Conservation (phyloP, 2,113 vertebrate genomes). For the Nyctibius bracteatus region DNA sequence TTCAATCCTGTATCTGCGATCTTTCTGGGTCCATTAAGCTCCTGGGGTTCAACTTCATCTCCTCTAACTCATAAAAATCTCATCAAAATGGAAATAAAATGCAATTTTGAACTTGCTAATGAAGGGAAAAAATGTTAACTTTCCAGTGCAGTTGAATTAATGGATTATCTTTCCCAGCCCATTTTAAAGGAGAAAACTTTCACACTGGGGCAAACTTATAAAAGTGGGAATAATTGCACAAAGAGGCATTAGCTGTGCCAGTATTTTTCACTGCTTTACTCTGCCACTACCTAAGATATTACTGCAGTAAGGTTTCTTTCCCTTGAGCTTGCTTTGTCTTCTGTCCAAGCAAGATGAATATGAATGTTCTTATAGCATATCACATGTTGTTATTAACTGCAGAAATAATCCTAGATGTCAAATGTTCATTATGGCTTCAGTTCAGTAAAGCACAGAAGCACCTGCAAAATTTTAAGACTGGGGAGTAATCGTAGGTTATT, state of each 20-base stretch:
- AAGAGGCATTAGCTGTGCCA: background rate
- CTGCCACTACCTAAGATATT: conserved; percentile 10
- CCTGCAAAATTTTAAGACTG: background rate
- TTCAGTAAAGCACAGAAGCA: background rate
- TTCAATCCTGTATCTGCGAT: conserved; percentile 75
- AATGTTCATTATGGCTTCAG: background rate
- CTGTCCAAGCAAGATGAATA: conserved; percentile 4
- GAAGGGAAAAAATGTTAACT: conserved; percentile 65
- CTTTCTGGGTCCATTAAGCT: conserved; percentile 75
- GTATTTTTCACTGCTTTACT: conserved; percentile 32
- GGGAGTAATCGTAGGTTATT: background rate
- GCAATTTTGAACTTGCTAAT: conserved; percentile 75
- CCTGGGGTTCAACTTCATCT: conserved; percentile 71
- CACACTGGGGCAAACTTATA: conserved; percentile 41
- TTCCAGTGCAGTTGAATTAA: conserved; percentile 68
- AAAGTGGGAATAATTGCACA: conserved; percentile 26
- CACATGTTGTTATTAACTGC: background rate
- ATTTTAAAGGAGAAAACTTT: conserved; percentile 55
- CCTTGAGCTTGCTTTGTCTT: conserved; percentile 32
- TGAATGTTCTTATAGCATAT: background rate
- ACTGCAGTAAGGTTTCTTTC: background rate
- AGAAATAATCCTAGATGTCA: background rate
- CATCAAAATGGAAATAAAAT: conserved; percentile 82
- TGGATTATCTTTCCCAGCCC: conserved; percentile 53
- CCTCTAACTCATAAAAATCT: conserved; percentile 78